phyloP scores from a whole-genome alignment of 1,140 invertebrate genomes.

The Neodiprion virginianus region DNA sequence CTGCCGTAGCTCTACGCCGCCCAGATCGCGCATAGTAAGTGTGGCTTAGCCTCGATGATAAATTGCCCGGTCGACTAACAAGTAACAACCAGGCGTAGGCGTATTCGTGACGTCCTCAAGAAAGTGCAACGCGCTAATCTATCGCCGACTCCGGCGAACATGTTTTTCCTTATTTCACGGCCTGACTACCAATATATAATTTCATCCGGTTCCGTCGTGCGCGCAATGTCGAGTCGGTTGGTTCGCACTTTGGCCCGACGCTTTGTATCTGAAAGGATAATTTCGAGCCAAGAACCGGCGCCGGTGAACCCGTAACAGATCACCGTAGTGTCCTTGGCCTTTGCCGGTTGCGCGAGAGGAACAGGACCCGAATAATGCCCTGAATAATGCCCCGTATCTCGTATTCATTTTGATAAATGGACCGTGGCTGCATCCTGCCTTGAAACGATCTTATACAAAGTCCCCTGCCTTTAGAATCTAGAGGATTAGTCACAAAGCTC shows the following conservation, averaged over 20 bases:
- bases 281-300: not conserved
- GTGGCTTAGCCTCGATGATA: slow-evolving; percentile 6
- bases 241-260: not conserved
- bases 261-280: not conserved
- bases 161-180: not conserved
- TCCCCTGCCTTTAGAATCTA: not conserved
- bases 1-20: slow-evolving; percentile 1
- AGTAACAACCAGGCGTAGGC: slow-evolving; percentile 6
- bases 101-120: slow-evolving; percentile 4
- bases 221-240: no score
- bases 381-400: slow-evolving; percentile 6
- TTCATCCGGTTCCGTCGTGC: not conserved
- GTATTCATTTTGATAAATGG: slow-evolving; percentile 7
- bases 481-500: slow-evolving; percentile 4
- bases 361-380: not conserved
- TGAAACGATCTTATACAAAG: slow-evolving; percentile 2
- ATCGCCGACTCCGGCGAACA: not conserved
- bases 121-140: slow-evolving; percentile 4
- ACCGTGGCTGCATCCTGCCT: not conserved
- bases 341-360: not conserved
- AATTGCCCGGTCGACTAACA: not conserved
- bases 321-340: slow-evolving; percentile 1
- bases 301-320: slow-evolving; percentile 4
- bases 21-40: slow-evolving; percentile 3
- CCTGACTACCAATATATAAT: not conserved